Evolutionary conservation across 2,113 vertebrate species (phyloP).

Genomic region (Ginglymostoma cirratum): DNA sequence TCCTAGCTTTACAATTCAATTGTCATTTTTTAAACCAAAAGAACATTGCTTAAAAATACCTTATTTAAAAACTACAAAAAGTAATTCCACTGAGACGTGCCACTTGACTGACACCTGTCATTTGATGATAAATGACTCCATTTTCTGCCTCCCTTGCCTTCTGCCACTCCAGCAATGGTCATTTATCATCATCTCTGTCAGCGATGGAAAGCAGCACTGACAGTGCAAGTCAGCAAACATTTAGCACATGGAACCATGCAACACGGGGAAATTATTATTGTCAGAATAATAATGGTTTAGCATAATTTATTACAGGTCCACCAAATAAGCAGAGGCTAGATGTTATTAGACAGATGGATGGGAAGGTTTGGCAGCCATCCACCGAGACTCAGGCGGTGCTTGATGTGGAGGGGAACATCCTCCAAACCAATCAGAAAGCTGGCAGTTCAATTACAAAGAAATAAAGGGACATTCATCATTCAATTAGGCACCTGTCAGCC

Average conservation of each 20-base stretch:
- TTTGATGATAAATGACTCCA: slow-evolving; percentile 99
- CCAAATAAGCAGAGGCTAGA: slow-evolving; percentile 99
- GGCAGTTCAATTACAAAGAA: slow-evolving; percentile 99
- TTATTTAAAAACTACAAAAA: slow-evolving; percentile 97
- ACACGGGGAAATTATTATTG: slow-evolving; percentile 99
- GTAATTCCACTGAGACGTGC: slow-evolving; percentile 87
- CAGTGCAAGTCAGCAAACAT: slow-evolving; percentile 99
- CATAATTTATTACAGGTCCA: slow-evolving; percentile 99
- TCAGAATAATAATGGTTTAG: slow-evolving; percentile 99
- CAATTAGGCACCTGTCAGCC: slow-evolving; percentile 99
- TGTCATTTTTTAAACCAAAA: slow-evolving; percentile 73
- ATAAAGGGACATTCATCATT: slow-evolving; percentile 99
- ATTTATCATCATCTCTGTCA: slow-evolving; percentile 99
- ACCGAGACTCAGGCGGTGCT: slow-evolving; percentile 86
- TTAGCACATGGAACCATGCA: slow-evolving; percentile 98
- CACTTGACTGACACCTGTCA: slow-evolving; percentile 99
- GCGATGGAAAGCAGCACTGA: slow-evolving; percentile 94
- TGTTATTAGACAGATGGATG: slow-evolving; percentile 99
- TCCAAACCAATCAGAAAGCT: slow-evolving; percentile 99
- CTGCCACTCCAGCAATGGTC: slow-evolving; percentile 94
- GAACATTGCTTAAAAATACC: slow-evolving; percentile 91
- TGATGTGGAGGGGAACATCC: slow-evolving; percentile 80
- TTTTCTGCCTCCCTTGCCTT: slow-evolving; percentile 98
- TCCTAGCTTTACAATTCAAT: slow-evolving; percentile 77
- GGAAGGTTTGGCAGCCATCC: slow-evolving; percentile 98